Evolutionary conservation across 2,888 invertebrate species (phyloP), one percentile per base, ranked within the genome.

Genomic region (Athalia cordata): DNA sequence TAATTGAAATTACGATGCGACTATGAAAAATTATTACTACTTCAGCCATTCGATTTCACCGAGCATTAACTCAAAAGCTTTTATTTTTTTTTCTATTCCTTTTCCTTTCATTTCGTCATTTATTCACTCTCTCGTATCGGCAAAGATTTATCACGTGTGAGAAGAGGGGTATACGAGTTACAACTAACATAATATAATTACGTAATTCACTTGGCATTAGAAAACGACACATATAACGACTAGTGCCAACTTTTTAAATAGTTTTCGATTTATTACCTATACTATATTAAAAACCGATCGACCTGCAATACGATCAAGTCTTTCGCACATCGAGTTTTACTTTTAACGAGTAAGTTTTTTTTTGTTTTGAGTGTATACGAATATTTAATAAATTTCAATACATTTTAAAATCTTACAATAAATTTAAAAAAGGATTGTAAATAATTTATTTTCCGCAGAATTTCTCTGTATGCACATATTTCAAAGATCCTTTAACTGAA

Each of bases 1-100:
- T 81, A 78, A 81, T 83, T 83, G 81, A 81, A 84, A 83, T 83
- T 83, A 83, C 57, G 29, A 57, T 45, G 13, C 15, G 6, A 57
- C 13, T 45, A 8, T 13, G 6, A 52, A 52, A 11, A 52, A 52
- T 9, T 11, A 3, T 7, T 11, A 52, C 52, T 9, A 9, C 52
- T 11, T 7, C 52, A 52, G 8, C 1, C 52, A 7, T 52, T 52
- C 52, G 52, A 52, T 52, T 67, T 3, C 67, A 13, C 67, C 6
- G 15, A 15, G 13, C 15, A 8, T 13, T 9, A 64, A 29, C 1
- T 64, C 64, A 43, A 0, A n/a, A n/a, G 59, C n/a, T 11, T n/a
- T n/a, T 6, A 64, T 1, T 47, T 15, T 52, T 50, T 67, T 52
- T 7, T 11, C 1, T 9, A 15, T 52, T 67, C 67, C 52, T 52